Evolutionary conservation across 2,797 vertebrate genomes (phyloP), one percentile per base, ranked within the genome.

Genomic region (Bufotes viridis): DNA sequence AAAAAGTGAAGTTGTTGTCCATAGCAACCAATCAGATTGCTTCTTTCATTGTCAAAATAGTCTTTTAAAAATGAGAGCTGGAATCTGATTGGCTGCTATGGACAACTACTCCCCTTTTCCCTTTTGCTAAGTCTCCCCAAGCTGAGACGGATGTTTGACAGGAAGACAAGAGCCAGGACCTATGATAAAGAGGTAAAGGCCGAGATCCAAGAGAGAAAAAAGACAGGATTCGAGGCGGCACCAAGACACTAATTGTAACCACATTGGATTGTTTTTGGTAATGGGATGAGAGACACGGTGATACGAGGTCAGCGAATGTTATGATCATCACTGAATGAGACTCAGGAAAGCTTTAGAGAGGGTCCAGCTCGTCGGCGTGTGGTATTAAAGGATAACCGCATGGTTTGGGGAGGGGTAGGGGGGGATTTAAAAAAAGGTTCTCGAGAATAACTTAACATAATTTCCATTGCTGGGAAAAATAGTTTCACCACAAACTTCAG

Each of bases 401-500:
- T 29, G 57, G 72, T 65, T 84, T 17, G 17, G 22, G 49, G 11
- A 49, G 70, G 49, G 70, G 49, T 20, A 17, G n/a, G n/a, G 18
- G 34, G 70, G 22, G n/a, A 1, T 0, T 15, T 34, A 24, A 15
- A 22, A 63, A 76, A 65, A 24, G 1, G 34, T 63, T 85, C 26
- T 78, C 63, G 20, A 76, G 83, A 61, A 85, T 65, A 84, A 76
- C 29, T 84, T 76, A 84, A 84, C 82, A 84, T 84, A 51, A 85
- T 85, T 85, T 85, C 83, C 83, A 85, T 85, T 85, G 61, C 83
- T 78, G 72, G 58, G 83, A 75, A 84, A 85, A 85, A 85, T 51
- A 11, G 72, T n/a, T 85, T 76, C 22, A 85, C 83, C 83, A 26
- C 83, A 85, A 85, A 78, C 57, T 78, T n/a, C 49, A 85, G 63